Evolutionary conservation across 1,140 invertebrate genomes (phyloP).

Genomic region (Plutomurus gul): DNA sequence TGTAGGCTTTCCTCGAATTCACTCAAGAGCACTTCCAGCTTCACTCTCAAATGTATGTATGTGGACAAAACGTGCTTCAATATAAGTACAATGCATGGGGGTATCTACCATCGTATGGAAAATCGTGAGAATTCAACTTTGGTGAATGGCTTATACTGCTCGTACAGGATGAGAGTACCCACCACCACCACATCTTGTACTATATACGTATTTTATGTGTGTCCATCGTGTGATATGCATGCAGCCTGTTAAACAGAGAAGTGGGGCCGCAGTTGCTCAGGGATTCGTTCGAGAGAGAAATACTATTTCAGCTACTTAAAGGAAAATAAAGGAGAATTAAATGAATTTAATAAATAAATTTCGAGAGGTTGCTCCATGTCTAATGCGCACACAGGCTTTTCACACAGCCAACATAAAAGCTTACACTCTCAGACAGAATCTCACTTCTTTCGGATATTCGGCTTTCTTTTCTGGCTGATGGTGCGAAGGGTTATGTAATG

Average conservation of each 20-base stretch:
- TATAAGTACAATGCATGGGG: background rate
- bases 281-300: background rate
- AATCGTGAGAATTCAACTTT: too few relatives aligned
- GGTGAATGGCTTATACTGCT: too few relatives aligned
- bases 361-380: background rate
- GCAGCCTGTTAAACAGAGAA: too few relatives aligned
- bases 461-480: background rate
- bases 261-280: background rate
- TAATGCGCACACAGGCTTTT: background rate
- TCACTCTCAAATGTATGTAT: background rate
- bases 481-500: background rate
- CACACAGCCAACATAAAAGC: too few relatives aligned
- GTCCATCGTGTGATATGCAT: too few relatives aligned
- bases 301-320: background rate
- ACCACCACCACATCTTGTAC: too few relatives aligned
- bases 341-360: slow-evolving; percentile 19
- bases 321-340: slow-evolving; percentile 4
- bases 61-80: background rate
- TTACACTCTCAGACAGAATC: background rate
- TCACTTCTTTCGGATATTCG: background rate
- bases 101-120: background rate
- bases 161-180: too few relatives aligned
- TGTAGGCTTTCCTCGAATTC: background rate
- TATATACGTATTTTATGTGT: too few relatives aligned
- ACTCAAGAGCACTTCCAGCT: background rate